These are phyloP conservation scores for Artibeus lituratus DNA, from an alignment of 2,797 vertebrate species.

Conservation along the genomic window DNA sequence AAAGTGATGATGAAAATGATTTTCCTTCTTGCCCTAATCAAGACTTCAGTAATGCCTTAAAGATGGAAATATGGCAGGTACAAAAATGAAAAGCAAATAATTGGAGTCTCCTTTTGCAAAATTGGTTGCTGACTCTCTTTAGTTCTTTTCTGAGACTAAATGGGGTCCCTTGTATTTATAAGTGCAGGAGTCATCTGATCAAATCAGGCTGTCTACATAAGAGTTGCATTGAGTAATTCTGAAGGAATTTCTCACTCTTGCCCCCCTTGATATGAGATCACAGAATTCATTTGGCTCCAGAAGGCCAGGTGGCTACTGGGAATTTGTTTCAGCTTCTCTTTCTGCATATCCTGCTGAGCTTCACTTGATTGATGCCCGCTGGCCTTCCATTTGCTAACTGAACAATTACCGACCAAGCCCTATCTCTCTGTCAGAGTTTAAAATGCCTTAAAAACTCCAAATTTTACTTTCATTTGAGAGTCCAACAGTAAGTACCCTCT, in stretches of 20 bases:
- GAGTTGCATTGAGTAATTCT: constrained; percentile 38
- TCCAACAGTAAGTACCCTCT: neutral
- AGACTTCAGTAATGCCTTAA: constrained; percentile 56
- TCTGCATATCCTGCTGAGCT: constrained; percentile 49
- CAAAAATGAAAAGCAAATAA: constrained; percentile 16
- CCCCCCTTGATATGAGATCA: constrained; percentile 37
- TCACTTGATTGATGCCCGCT: constrained; percentile 49
- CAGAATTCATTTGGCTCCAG: constrained; percentile 34
- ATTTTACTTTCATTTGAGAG: constrained; percentile 61
- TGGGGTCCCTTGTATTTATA: constrained; percentile 13
- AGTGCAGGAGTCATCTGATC: constrained; percentile 38
- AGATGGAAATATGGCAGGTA: constrained; percentile 23
- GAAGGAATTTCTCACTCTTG: constrained; percentile 49
- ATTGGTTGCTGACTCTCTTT: constrained; percentile 15
- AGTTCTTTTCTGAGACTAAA: constrained; percentile 1
- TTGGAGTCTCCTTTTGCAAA: constrained; percentile 1
- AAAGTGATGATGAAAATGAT: constrained; percentile 64
- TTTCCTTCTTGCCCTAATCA: constrained; percentile 44
- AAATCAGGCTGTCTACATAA: neutral
- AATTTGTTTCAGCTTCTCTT: constrained; percentile 37
- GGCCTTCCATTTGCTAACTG: constrained; percentile 65
- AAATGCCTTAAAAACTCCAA: constrained; percentile 13
- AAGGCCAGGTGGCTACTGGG: neutral
- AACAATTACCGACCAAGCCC: constrained; percentile 61
- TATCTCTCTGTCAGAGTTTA: constrained; percentile 34